Conservation (phyloP, 2,888 invertebrate species). For the Drosophila pegasa region DNA sequence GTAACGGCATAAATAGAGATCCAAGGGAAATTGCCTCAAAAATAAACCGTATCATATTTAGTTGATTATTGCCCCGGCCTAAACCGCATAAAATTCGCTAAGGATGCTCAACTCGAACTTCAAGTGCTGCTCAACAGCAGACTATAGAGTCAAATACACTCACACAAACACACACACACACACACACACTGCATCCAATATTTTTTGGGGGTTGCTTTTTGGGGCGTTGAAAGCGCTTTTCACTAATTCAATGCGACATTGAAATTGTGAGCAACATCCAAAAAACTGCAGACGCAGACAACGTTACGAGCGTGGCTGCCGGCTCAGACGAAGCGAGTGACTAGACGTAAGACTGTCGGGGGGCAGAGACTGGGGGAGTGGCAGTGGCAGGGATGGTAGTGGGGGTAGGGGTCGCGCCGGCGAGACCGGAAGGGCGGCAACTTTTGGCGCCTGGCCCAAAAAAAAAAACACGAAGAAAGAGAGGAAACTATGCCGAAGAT, state of each 20-base stretch:
- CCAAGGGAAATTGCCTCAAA: not conserved
- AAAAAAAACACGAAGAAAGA: not conserved
- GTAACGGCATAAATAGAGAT: not conserved
- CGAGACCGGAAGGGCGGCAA: conserved; percentile 71
- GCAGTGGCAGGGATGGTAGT: not conserved
- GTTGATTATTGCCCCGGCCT: conserved; percentile 36
- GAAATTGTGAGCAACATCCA: conserved; percentile 76
- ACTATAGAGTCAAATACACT: conserved; percentile 44
- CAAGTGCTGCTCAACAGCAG: conserved; percentile 64
- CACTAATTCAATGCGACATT: conserved; percentile 83
- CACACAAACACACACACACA: conserved; percentile 20
- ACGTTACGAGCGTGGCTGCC: conserved; percentile 11
- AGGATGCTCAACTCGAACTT: conserved; percentile 71
- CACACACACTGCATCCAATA: conserved; percentile 30
- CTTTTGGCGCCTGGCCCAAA: conserved; percentile 59
- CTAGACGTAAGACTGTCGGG: conserved; percentile 61
- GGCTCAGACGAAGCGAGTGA: conserved; percentile 35
- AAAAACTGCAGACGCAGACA: conserved; percentile 62
- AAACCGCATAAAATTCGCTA: conserved; percentile 64
- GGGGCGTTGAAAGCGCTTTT: conserved; percentile 80
- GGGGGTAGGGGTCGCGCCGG: not conserved
- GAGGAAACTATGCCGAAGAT: not conserved
- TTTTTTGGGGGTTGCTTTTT: conserved; percentile 72
- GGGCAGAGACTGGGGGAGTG: not conserved
- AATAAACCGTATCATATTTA: conserved; percentile 27